These are phyloP conservation scores for Drosophila mojavensis DNA, from an alignment of 1,140 invertebrate species.

Conservation along the genomic window DNA sequence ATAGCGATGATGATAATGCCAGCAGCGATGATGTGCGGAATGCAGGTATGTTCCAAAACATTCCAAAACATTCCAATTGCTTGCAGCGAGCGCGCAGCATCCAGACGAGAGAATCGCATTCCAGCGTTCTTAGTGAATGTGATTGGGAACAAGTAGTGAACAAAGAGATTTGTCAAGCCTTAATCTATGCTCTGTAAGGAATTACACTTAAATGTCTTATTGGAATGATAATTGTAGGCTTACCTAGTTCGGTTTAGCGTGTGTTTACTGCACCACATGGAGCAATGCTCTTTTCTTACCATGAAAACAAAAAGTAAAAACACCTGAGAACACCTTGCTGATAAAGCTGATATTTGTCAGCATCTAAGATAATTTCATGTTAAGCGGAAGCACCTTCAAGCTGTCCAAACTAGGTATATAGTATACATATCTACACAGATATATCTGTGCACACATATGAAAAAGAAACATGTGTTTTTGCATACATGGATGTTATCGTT, in stretches of 20 bases:
- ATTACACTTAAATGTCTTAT: too few species aligned
- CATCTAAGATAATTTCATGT: slow-evolving; percentile 4
- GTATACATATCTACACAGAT: background rate
- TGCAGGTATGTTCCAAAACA: slow-evolving; percentile 51
- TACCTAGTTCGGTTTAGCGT: background rate
- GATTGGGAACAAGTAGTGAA: too few species aligned
- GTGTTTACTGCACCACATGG: background rate
- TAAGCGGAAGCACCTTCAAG: slow-evolving; percentile 18
- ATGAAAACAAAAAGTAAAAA: background rate
- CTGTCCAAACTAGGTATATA: slow-evolving; percentile 10
- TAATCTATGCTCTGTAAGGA: too few species aligned
- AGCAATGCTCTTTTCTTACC: slow-evolving; percentile 2
- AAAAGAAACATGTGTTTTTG: background rate
- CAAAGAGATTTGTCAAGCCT: too few species aligned
- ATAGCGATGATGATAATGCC: slow-evolving; percentile 42
- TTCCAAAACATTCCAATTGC: background rate
- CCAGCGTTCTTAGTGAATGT: too few species aligned
- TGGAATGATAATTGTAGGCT: too few species aligned
- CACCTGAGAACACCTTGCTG: slow-evolving; percentile 2
- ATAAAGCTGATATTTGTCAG: slow-evolving; percentile 7
- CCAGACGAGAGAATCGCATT: background rate
- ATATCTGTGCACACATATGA: too few species aligned
- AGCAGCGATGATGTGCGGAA: slow-evolving; percentile 8
- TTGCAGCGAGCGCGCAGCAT: background rate
- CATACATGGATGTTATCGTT: background rate